Percentiles rank a stretch among this genome's conserved stretches.
These are phyloP conservation scores for Xestia xanthographa DNA, from an alignment of 2,888 invertebrate genomes.

Conservation along the genomic window DNA sequence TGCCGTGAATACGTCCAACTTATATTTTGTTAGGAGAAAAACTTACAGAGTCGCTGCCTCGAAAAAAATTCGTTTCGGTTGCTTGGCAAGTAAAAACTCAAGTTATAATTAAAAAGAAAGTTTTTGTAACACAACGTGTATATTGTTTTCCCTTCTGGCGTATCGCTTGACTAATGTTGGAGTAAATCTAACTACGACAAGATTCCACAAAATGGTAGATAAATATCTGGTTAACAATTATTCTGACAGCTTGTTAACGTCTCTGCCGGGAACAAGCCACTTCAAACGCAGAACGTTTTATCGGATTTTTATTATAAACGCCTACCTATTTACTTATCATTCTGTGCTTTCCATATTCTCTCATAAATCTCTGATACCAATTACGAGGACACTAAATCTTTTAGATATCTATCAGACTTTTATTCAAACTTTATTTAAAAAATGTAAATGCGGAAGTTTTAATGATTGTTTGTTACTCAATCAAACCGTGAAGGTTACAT, in stretches of 20 bases:
- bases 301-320: slow-evolving; percentile 72
- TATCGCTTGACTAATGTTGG: not conserved
- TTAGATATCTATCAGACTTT: slow-evolving; percentile 3
- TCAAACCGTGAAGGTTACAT: slow-evolving; percentile 1
- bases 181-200: slow-evolving; percentile 26
- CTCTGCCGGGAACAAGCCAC: slow-evolving; percentile 75
- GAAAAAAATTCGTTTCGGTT: slow-evolving; percentile 17
- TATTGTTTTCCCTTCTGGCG: not conserved
- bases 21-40: slow-evolving; percentile 68
- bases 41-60: slow-evolving; percentile 41
- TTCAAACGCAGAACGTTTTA: slow-evolving; percentile 79
- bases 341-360: slow-evolving; percentile 51
- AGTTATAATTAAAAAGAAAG: slow-evolving; percentile 8
- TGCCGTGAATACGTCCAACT: slow-evolving; percentile 70
- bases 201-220: slow-evolving; percentile 42
- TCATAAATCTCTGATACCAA: slow-evolving; percentile 27
- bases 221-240: slow-evolving; percentile 64
- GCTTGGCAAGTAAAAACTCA: slow-evolving; percentile 5
- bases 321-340: slow-evolving; percentile 64
- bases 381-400: slow-evolving; percentile 11
- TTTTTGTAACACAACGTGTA: not conserved
- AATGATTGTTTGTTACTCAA: slow-evolving; percentile 5
- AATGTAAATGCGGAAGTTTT: slow-evolving; percentile 1
- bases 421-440: not conserved
- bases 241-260: slow-evolving; percentile 81